Percentiles rank a stretch among this genome's conserved stretches.
Conservation (phyloP, 2,113 vertebrate species). For the Podarcis cretensis region DNA sequence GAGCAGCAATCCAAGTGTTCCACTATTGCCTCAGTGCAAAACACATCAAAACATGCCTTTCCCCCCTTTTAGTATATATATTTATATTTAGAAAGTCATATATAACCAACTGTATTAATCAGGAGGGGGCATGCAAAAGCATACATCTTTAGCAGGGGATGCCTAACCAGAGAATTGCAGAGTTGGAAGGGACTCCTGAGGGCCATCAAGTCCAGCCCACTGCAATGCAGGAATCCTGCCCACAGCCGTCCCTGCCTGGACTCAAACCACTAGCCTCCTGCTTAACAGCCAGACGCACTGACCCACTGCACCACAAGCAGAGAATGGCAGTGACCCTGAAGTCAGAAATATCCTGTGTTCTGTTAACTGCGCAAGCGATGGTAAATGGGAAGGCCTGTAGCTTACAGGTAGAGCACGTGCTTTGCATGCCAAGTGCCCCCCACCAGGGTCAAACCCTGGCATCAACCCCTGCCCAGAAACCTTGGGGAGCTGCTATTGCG, state of each 20-base stretch:
- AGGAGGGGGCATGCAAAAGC: background rate
- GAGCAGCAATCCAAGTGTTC: background rate
- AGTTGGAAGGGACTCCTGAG: too few species aligned
- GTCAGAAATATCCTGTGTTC: background rate
- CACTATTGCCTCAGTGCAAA: background rate
- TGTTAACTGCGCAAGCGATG: background rate
- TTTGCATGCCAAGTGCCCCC: background rate
- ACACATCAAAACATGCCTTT: background rate
- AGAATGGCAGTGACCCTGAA: background rate
- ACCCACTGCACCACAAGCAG: too few species aligned
- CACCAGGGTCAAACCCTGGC: background rate
- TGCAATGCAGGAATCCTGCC: too few species aligned
- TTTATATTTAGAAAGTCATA: background rate
- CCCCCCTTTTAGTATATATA: background rate
- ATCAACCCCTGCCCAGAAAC: background rate
- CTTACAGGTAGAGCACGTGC: background rate
- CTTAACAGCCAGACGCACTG: too few species aligned
- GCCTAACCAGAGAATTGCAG: too few species aligned
- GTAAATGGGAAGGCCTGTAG: background rate
- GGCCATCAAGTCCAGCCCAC: too few species aligned
- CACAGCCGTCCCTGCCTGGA: too few species aligned
- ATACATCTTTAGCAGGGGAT: background rate
- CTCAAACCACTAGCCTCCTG: too few species aligned
- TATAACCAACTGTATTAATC: background rate
- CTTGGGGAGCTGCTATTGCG: background rate